Evolutionary conservation across 2,113 vertebrate genomes (phyloP), one percentile per base, ranked within the genome.

Genomic region (Plecturocebus donacophilus): DNA sequence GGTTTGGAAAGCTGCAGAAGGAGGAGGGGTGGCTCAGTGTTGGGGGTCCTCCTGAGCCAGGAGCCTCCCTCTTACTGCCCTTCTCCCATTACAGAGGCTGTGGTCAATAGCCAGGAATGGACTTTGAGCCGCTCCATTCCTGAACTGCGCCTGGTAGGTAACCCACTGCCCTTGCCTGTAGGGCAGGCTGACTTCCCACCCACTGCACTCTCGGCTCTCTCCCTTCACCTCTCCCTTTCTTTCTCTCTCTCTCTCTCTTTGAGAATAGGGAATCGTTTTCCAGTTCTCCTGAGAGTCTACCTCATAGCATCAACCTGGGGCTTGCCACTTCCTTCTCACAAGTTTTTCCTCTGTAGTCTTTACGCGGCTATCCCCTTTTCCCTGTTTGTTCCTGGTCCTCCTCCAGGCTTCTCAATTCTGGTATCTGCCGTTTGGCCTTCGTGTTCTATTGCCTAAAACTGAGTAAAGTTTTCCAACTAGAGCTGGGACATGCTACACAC

Each of bases 41-140:
- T 82, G 30, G 47, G 66, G 52, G 35, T 75, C 61, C 94, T 81
- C 23, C 81, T 32, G 20, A 20, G n/a, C 38, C 40, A 27, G 66
- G 21, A 76, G 61, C 49, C 40, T 6, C 20, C 40, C 42, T 97
- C 42, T 40, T 66, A 98, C 56, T 76, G 45, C 32, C 89, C 77
- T 38, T 97, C 97, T 94, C 56, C 94, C 61, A 56, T 98, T 77
- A 0, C 98, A 99, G 99, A 99, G 95, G 99, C 99, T 75, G 98
- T 99, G 97, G 99, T 99, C 97, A 99, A 99, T 98, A 99, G 99
- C 98, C 99, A 99, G 98, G 99, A 99, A 98, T 99, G 99, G 99
- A 99, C 99, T 9, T 97, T 99, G 96, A 99, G 98, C 95, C 99
- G 99, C 97, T 98, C 99, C 27, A 95, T 99, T 98, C 99, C 99